Evolutionary conservation across 2,797 vertebrate species (phyloP).

Genomic region (Sebastes nivosus): DNA sequence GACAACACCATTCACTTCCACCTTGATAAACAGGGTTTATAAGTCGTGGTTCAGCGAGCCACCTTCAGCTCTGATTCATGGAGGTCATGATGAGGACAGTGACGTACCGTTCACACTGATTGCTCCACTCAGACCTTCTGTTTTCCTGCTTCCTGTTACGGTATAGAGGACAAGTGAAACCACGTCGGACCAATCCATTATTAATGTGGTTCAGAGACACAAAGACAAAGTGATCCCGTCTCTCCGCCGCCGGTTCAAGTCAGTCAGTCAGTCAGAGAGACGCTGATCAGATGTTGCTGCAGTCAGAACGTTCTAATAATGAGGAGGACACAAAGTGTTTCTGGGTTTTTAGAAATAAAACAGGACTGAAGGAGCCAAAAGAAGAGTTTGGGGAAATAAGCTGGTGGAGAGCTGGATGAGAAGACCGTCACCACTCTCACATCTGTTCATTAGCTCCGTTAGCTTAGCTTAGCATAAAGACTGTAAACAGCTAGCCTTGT

Average conservation of each 20-base stretch:
- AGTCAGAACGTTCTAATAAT: too few species aligned
- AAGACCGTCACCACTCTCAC: too few species aligned
- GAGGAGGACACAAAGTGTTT: too few species aligned
- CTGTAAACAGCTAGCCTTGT: too few species aligned
- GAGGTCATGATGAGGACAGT: not conserved
- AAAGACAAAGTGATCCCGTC: conserved; percentile 13
- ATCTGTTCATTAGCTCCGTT: too few species aligned
- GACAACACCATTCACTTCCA: not conserved
- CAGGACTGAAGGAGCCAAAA: too few species aligned
- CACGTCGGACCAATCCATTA: conserved; percentile 9
- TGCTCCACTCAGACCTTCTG: not conserved
- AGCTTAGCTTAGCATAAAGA: too few species aligned
- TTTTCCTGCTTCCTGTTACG: not conserved
- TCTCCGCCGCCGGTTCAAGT: not conserved
- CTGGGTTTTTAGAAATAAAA: too few species aligned
- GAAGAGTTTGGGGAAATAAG: too few species aligned
- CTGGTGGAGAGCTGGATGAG: too few species aligned
- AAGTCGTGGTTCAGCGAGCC: not conserved
- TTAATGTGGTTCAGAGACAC: conserved; percentile 27
- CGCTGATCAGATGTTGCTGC: too few species aligned
- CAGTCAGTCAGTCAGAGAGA: too few species aligned
- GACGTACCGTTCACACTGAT: not conserved
- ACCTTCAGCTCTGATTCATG: not conserved
- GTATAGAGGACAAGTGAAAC: conserved; percentile 36
- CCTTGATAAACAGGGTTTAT: not conserved